Evolutionary conservation across 2,888 invertebrate species (phyloP).

Genomic region (Dioctria rufipes): DNA sequence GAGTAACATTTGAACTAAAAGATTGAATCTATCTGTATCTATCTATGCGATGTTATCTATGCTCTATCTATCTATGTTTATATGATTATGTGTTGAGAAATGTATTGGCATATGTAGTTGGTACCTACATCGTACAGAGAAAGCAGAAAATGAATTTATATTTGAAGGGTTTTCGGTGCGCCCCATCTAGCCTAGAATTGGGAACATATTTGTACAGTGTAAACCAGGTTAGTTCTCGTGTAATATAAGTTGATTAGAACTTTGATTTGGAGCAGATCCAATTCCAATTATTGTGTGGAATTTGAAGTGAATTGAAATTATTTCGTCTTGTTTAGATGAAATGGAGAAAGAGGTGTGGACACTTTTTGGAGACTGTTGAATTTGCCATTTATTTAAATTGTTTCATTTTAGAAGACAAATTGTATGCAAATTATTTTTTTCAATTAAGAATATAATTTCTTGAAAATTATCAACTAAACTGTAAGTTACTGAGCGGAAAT

Average conservation of each 20-base stretch:
- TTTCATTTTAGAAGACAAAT: slow-evolving; percentile 16
- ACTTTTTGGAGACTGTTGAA: slow-evolving; percentile 10
- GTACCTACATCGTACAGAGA: neutral
- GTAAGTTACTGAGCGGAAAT: too few species aligned
- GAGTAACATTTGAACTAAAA: neutral
- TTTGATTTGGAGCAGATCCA: slow-evolving; percentile 34
- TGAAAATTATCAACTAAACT: too few species aligned
- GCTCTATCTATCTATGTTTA: too few species aligned
- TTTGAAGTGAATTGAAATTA: slow-evolving; percentile 41
- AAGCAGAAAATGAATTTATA: slow-evolving; percentile 6
- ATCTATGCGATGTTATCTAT: too few species aligned
- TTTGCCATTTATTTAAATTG: slow-evolving; percentile 8
- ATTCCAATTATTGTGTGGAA: slow-evolving; percentile 37
- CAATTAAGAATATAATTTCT: neutral
- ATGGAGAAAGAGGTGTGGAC: neutral
- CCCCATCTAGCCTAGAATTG: neutral
- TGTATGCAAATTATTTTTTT: slow-evolving; percentile 6
- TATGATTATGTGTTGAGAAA: neutral
- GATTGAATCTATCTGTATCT: slow-evolving; percentile 7
- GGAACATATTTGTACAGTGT: slow-evolving; percentile 31
- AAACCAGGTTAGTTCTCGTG: slow-evolving; percentile 22
- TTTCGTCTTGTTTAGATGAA: neutral
- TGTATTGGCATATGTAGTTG: neutral
- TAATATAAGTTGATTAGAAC: slow-evolving; percentile 44
- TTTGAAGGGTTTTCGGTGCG: neutral